Evolutionary conservation across 1,140 invertebrate species (phyloP).

Genomic region (Papilio dardanus): DNA sequence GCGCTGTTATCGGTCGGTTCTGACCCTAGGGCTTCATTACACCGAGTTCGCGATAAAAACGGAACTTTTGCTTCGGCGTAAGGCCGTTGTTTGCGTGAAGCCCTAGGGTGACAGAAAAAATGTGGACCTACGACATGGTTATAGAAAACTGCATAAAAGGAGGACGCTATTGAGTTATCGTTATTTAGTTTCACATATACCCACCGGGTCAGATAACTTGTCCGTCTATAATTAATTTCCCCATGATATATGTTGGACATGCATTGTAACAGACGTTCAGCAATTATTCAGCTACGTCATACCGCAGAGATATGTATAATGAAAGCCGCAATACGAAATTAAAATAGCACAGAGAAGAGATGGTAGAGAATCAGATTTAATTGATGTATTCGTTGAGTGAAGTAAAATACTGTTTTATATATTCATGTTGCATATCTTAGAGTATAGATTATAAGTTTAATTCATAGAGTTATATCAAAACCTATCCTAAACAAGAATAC

Average conservation of each 20-base stretch:
- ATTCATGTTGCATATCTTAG: background rate
- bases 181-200: no score
- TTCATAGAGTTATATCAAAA: background rate
- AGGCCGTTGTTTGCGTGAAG: no score
- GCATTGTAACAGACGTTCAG: background rate
- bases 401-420: background rate
- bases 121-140: no score
- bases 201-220: no score
- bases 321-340: slow-evolving; percentile 2
- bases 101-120: no score
- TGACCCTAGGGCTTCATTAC: no score
- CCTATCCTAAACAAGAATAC: background rate
- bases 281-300: background rate
- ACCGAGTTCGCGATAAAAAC: no score
- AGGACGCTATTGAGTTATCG: no score
- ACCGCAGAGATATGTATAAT: background rate
- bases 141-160: no score
- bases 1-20: no score
- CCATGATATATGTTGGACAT: slow-evolving; percentile 7
- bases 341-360: background rate
- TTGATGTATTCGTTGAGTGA: background rate
- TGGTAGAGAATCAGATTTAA: background rate
- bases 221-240: background rate
- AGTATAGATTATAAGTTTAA: background rate
- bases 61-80: no score